Conservation (phyloP, 2,888 invertebrate species). For the Leptura quadrifasciata region DNA sequence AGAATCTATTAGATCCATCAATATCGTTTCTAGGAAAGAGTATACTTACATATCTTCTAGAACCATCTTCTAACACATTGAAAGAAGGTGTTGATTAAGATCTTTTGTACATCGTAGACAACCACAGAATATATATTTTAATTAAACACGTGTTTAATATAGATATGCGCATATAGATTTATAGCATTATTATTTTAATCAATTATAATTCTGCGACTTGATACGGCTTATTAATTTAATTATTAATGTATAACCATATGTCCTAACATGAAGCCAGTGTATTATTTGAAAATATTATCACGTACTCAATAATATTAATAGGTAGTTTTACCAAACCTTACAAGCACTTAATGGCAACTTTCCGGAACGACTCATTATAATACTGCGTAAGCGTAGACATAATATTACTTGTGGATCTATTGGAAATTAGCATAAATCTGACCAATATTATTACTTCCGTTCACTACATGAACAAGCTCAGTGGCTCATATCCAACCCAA, state of each 20-base stretch:
- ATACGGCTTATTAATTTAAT: background rate
- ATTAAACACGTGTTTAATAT: no score
- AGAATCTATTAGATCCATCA: no score
- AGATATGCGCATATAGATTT: background rate
- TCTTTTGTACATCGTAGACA: no score
- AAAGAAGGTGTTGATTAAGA: no score
- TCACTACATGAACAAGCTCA: no score
- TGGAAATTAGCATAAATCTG: background rate
- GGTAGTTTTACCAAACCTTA: background rate
- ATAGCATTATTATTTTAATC: background rate
- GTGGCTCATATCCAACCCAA: no score
- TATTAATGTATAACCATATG: background rate
- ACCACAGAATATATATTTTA: no score
- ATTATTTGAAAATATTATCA: background rate
- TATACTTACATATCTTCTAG: no score
- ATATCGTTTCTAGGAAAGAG: no score
- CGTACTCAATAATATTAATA: background rate
- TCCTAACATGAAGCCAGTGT: background rate
- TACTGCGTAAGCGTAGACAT: background rate
- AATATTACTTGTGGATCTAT: background rate
- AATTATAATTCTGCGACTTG: conserved; percentile 3
- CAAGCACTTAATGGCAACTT: background rate
- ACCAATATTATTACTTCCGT: background rate
- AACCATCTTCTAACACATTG: no score
- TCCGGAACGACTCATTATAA: background rate